Evolutionary conservation across 2,797 vertebrate species (phyloP), one percentile per base, ranked within the genome.

Genomic region (Notamacropus eugenii): DNA sequence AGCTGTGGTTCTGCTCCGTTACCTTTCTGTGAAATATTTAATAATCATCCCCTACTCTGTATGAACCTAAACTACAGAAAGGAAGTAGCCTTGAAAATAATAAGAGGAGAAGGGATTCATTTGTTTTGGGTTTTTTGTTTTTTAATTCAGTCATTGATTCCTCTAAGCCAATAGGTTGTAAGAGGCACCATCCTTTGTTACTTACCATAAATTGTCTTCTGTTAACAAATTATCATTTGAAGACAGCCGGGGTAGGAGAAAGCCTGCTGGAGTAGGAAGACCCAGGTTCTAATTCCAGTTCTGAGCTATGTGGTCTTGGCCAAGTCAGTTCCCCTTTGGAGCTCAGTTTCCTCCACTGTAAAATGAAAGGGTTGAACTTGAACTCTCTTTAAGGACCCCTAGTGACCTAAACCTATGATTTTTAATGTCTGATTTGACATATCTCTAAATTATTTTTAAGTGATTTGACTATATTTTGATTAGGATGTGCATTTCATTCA

Each of bases 11-110:
- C 4, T 92, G 58, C 91, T 95, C 46, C 46, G 54, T 95, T 96
- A 95, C 93, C 95, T 97, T 95, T 90, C 52, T 92, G 54, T 90
- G n/a, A 57, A 93, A 5, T 90, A 54, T 58, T 96, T 96, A 27
- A 8, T 16, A 4, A 46, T 62, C 10, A 62, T 82, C 8, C 19
- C 19, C 54, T 54, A 92, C 40, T 40, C 57, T 92, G 91, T 93
- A 57, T 40, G 55, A 90, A 12, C 29, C 62, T 50, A 54, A 0
- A 92, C 55, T 96, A n/a, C 57, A 93, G 82, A 94, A 91, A 24
- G 27, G 24, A 31, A 55, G 28, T 93, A 94, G 52, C 24, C 31
- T 94, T 95, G 50, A 93, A 96, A 94, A 94, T 90, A 29, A 54
- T 52, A 93, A 54, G 59, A 12, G 57, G 16, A 5, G 62, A n/a